Conservation (phyloP, 1,140 invertebrate genomes). For the Rhopalosiphum maidis region DNA sequence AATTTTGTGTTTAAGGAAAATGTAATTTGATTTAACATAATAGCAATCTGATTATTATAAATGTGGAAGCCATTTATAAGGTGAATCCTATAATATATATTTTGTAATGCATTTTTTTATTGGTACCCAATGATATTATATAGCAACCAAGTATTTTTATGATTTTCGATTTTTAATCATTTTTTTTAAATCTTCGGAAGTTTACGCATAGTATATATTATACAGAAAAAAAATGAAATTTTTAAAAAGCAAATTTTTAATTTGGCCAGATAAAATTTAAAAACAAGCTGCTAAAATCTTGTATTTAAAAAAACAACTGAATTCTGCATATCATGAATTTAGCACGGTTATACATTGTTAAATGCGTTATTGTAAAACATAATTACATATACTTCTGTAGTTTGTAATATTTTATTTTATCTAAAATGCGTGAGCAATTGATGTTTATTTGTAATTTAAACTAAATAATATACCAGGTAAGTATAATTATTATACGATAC, state of each 20-base stretch:
- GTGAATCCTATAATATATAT: too few species aligned
- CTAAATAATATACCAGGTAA: not conserved
- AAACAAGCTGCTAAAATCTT: not conserved
- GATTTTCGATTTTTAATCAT: not conserved
- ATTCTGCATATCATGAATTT: accelerated
- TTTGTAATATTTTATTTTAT: not conserved
- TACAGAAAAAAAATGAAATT: too few species aligned
- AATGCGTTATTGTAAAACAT: not conserved
- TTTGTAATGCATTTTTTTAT: not conserved
- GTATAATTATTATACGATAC: not conserved
- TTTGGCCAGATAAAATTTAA: not conserved
- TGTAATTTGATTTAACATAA: too few species aligned
- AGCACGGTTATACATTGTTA: not conserved
- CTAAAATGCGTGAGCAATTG: too few species aligned
- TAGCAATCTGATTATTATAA: too few species aligned
- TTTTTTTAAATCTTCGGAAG: not conserved
- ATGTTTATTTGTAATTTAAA: not conserved
- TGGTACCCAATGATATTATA: accelerated
- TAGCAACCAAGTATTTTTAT: not conserved
- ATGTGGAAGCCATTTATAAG: too few species aligned
- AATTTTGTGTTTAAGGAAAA: too few species aligned
- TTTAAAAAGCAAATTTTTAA: too few species aligned
- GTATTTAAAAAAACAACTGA: not conserved
- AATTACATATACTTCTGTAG: not conserved
- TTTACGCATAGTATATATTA: too few species aligned